Evolutionary conservation across 2,113 vertebrate genomes (phyloP), one percentile per base, ranked within the genome.

Genomic region (Machaerirhynchus nigripectus): DNA sequence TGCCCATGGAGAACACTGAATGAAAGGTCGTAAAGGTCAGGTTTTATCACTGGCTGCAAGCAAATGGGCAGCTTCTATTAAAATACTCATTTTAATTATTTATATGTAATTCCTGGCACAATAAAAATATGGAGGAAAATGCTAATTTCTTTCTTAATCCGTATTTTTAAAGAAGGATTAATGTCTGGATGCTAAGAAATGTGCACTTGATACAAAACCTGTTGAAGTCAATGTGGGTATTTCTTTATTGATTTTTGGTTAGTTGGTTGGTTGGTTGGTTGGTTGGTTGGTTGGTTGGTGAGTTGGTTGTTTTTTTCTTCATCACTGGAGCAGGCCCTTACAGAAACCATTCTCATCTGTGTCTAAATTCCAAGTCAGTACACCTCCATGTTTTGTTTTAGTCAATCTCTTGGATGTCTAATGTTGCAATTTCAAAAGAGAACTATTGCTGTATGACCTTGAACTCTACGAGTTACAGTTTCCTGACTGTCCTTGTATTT

Each of bases 401-500:
- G 23, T 50, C 80, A 55, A 16, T 93, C 30, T 78, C 77, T 83
- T 93, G 78, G 49, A 73, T 84, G 53, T 42, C 80, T 67, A 31
- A 46, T 63, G 14, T 56, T 74, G 20, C 65, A 79, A 2, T 95
- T 84, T 85, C 77, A 85, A 84, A 76, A 70, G 30, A 77, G 24
- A 89, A 76, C n/a, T 89, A 69, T 93, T 87, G 33, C 46, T 85
- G 15, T 53, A 42, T 90, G 92, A 87, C 67, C 87, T 93, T 87
- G 89, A 92, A 76, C 42, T 89, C 52, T 56, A 53, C 40, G 42
- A 26, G 33, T 91, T 87, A 68, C 13, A 40, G 28, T 85, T 87
- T 94, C 55, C 53, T 67, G 17, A 68, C 57, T 90, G 44, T 73
- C 52, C 24, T 42, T 47, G 19, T 77, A 79, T 89, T 91, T 93